Evolutionary conservation across 1,140 invertebrate species (phyloP).

Genomic region (Harpegnathos saltator): DNA sequence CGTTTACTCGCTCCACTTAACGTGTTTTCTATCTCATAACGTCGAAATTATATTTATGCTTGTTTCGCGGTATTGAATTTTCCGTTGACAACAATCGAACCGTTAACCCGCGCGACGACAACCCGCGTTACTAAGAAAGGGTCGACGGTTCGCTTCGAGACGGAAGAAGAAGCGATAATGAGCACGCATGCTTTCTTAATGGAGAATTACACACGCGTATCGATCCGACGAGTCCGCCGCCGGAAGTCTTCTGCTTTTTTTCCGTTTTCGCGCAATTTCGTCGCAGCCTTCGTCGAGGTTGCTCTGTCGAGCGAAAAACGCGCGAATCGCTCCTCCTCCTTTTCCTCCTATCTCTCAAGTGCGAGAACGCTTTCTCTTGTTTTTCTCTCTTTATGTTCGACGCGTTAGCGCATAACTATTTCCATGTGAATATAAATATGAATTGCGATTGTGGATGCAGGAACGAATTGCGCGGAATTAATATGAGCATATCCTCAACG

Average conservation of each 20-base stretch:
- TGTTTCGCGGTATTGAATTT: too few species aligned
- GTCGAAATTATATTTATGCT: too few species aligned
- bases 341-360: neutral
- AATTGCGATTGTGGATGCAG: neutral
- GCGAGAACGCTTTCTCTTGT: neutral
- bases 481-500: neutral
- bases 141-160: too few species aligned
- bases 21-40: too few species aligned
- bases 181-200: too few species aligned
- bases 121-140: too few species aligned
- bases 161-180: too few species aligned
- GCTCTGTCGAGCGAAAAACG: neutral
- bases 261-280: slow-evolving; percentile 45
- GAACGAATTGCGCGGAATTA: slow-evolving; percentile 6
- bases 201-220: slow-evolving; percentile 79
- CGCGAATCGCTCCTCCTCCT: neutral
- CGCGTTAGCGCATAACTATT: neutral
- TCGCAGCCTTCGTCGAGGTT: slow-evolving; percentile 13
- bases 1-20: too few species aligned
- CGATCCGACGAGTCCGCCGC: slow-evolving; percentile 67
- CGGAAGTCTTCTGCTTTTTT: slow-evolving; percentile 14
- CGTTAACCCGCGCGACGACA: too few species aligned
- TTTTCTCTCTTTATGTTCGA: neutral
- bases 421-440: neutral
- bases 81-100: too few species aligned